Percentiles rank a stretch among this genome's conserved stretches.
These are phyloP conservation scores for Palythoa heliodiscus DNA, from an alignment of 92 coral and sea anemone species.

Conservation along the genomic window DNA sequence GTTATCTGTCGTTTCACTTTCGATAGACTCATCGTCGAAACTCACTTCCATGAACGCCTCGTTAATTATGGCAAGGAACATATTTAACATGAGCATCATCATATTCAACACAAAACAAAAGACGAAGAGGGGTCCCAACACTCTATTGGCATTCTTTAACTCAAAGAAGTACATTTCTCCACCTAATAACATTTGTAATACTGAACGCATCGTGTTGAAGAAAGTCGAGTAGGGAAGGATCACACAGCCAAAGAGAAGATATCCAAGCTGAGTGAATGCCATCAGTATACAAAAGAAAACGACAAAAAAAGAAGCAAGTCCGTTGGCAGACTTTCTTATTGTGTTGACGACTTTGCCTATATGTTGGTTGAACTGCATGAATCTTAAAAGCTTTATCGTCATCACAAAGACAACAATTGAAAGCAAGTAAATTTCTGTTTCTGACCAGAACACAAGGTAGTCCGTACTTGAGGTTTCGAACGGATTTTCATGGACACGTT, in stretches of 20 bases:
- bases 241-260: constrained; percentile 68
- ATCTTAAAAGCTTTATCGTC: constrained; percentile 75
- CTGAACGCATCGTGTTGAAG: constrained; percentile 69
- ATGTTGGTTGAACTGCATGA: constrained; percentile 71
- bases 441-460: constrained; percentile 71
- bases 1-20: constrained; percentile 62
- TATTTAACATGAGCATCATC: constrained; percentile 79
- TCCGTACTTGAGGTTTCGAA: constrained; percentile 82
- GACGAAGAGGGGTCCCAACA: constrained; percentile 65
- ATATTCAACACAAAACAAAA: constrained; percentile 68
- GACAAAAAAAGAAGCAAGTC: constrained; percentile 69
- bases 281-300: constrained; percentile 68
- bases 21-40: constrained; percentile 50
- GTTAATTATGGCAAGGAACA: constrained; percentile 84
- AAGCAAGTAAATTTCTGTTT: constrained; percentile 71
- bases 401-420: constrained; percentile 79
- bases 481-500: constrained; percentile 72
- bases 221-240: constrained; percentile 69
- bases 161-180: constrained; percentile 81
- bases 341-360: constrained; percentile 73
- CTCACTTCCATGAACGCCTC: constrained; percentile 48
- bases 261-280: constrained; percentile 82
- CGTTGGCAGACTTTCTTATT: constrained; percentile 57
- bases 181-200: constrained; percentile 77
- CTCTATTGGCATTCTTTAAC: constrained; percentile 52